Percentiles rank a stretch among this genome's conserved stretches.
These are phyloP conservation scores for Chaetorhynchus papuensis DNA, from an alignment of 2,113 vertebrate species.

Conservation along the genomic window DNA sequence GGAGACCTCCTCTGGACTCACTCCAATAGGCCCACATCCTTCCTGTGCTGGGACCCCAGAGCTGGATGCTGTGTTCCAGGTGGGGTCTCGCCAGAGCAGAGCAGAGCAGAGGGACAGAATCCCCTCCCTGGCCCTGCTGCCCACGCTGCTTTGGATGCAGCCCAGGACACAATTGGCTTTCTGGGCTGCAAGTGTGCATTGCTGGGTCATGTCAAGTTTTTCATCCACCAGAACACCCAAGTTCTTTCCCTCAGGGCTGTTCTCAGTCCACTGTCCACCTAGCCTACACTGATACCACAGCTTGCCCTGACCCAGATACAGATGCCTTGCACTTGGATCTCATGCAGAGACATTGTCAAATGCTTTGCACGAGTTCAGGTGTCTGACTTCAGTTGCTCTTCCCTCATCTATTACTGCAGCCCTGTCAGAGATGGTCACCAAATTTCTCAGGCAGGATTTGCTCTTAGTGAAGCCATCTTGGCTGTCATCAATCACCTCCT, in stretches of 20 bases:
- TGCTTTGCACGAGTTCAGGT: background rate
- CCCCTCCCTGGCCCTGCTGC: accelerated
- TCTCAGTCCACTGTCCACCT: background rate
- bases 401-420: background rate
- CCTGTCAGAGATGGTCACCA: background rate
- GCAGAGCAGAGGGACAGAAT: background rate
- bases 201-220: background rate
- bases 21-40: background rate
- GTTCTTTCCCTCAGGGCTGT: background rate
- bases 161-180: background rate
- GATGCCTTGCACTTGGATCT: background rate
- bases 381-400: background rate
- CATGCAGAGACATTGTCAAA: background rate
- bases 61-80: background rate
- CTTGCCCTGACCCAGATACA: background rate
- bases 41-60: too few relatives aligned
- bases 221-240: background rate
- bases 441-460: background rate
- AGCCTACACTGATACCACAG: accelerated
- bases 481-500: background rate
- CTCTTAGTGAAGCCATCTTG: background rate
- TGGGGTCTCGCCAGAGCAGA: background rate
- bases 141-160: background rate
- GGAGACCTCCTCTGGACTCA: background rate
- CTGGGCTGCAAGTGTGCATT: background rate